phyloP scores from a whole-genome alignment of 2,797 vertebrate genomes.

The Antennarius maculatus region DNA sequence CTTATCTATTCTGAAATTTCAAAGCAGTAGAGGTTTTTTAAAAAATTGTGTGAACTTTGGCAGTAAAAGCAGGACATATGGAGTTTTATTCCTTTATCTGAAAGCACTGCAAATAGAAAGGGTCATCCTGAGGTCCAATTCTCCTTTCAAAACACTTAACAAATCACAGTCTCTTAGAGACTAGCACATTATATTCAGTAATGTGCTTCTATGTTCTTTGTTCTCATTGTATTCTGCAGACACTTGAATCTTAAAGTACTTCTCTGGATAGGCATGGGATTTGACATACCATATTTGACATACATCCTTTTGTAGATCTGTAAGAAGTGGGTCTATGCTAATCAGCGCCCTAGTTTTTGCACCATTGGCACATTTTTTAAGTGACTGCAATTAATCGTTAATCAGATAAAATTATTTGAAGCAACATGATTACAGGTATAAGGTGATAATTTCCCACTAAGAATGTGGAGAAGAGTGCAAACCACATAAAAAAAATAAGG shows the following conservation, averaged over 20 bases:
- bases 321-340: background rate
- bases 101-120: conserved; percentile 24
- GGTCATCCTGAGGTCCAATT: conserved; percentile 47
- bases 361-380: background rate
- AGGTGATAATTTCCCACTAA: background rate
- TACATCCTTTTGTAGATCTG: too few relatives aligned
- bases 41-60: conserved; percentile 39
- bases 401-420: too few relatives aligned
- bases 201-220: too few relatives aligned
- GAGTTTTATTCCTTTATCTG: conserved; percentile 44
- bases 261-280: background rate
- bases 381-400: background rate
- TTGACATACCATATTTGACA: too few relatives aligned
- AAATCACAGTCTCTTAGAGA: conserved; percentile 11
- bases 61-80: conserved; percentile 30
- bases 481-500: too few relatives aligned
- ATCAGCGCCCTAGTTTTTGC: background rate
- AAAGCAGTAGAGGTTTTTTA: conserved; percentile 16
- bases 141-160: conserved; percentile 18
- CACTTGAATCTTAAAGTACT: background rate
- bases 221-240: background rate
- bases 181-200: conserved; percentile 1
- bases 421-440: background rate
- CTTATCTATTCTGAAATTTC: conserved; percentile 15
- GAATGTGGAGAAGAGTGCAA: background rate